phyloP scores from a whole-genome alignment of 2,888 invertebrate genomes.

The Drosophila formosana region DNA sequence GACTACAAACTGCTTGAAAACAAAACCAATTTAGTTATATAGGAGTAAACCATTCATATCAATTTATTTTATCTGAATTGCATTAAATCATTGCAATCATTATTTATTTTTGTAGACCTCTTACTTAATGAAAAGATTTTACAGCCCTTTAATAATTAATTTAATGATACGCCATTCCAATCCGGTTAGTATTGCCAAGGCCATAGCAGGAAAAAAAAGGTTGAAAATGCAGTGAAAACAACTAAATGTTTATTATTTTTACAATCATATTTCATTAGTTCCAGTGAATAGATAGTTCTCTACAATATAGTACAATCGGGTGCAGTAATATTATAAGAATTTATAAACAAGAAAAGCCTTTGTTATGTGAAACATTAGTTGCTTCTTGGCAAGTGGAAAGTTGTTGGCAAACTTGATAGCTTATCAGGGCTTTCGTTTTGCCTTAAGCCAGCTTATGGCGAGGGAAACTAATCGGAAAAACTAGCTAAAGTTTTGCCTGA shows the following conservation, averaged over 20 bases:
- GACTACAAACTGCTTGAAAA: no score
- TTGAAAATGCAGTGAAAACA: neutral
- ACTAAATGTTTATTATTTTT: neutral
- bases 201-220: neutral
- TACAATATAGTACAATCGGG: no score
- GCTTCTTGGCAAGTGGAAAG: slow-evolving; percentile 3
- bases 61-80: neutral
- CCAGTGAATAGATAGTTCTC: neutral
- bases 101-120: neutral
- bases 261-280: neutral
- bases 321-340: no score
- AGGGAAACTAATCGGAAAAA: slow-evolving; percentile 17
- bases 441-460: slow-evolving; percentile 5
- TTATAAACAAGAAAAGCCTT: neutral
- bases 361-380: neutral
- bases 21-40: neutral
- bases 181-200: neutral
- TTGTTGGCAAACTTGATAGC: neutral
- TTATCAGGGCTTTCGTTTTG: slow-evolving; percentile 5
- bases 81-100: neutral
- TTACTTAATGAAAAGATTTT: neutral
- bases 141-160: neutral
- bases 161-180: neutral
- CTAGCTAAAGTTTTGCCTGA: slow-evolving; percentile 9
- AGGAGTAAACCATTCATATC: no score